Base-by-base conservation (phyloP, 2,888 invertebrate species). In the Trimorus sp. region DNA sequence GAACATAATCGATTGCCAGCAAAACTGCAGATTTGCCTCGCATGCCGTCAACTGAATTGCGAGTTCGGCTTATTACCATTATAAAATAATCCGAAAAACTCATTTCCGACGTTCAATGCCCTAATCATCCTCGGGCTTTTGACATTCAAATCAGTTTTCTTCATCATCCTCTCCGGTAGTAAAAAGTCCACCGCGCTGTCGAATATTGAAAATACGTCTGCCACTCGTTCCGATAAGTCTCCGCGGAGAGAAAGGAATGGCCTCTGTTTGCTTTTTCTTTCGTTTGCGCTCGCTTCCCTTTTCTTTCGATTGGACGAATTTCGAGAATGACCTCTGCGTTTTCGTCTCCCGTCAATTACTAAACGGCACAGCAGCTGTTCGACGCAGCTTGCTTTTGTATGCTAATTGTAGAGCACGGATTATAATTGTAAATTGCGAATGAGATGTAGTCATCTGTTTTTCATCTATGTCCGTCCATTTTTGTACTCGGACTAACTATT, bases 1-100 rank as follows among this genome's bases (percentile, higher is more conserved):
- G 26, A 26, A 26, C 26, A 26, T 42, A 42, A 15, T 59, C 16
- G n/a, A 38, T 38, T n/a, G 37, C 38, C n/a, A 14, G 37, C 38
- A n/a, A 36, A 37, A 49, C n/a, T 6, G 7, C 16, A 15, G 16
- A 11, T 3, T 37, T n/a, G 7, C n/a, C 26, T 26, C 12, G 16
- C 60, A 12, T 12, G 7, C 26, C 26, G 45, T 8, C 6, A 26
- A 60, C 15, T 16, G 45, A 60, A 60, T 26, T 7, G 26, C 11
- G 45, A 45, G 8, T n/a, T 26, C 49, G 14, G 36, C 14, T 62
- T 62, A 62, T 62, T 62, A 62, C n/a, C 49, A 62, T 62, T 8
- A 62, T 48, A 62, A 49, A 36, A 62, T 62, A 62, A 62, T 48
- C 49, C 36, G 62, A 49, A 49, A 48, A 62, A 49, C 49, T 48